Evolutionary conservation across 2,113 vertebrate species (phyloP), one percentile per base, ranked within the genome.

Genomic region (Rhagologus leucostigma): DNA sequence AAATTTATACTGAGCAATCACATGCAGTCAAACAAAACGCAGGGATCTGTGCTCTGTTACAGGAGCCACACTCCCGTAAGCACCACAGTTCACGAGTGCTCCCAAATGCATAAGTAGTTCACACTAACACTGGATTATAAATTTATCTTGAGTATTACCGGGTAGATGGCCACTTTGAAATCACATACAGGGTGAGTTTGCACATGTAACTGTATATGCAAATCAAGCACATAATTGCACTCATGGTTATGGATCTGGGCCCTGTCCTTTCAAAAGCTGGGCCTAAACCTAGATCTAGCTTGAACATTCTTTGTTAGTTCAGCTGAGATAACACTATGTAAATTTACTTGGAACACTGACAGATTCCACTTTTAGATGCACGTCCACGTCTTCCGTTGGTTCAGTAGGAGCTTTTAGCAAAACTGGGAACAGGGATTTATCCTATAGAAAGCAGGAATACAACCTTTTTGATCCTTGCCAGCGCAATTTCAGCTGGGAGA

Each of bases 311-410:
- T 95, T 97, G 95, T 96, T 96, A 97, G 93, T 92, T 86, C 95
- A 97, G 95, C 95, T 96, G 95, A 96, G 87, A 96, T 84, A 96
- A 96, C 91, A 96, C 85, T 95, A 96, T 93, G 93, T 60, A 92
- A 94, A 96, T 96, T 65, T 27, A 74, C 59, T 97, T 94, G 95
- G 94, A 93, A 84, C 79, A 30, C n/a, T 27, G 95, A 93, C 95
- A 96, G 82, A 77, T 70, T 55, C 89, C 8, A 3, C 89, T 89
- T 92, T 95, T 55, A 94, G 77, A 95, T 59, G 81, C 95, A 97
- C 50, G 56, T 95, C 84, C 77, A 39, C 89, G 64, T 89, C 71
- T 70, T 88, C 85, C 3, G 2, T 8, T 86, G 52, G 68, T 74
- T 87, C 73, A 67, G 68, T 6, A 53, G 52, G 69, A 91, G 69